Percentiles rank a stretch among this genome's conserved stretches.
Evolutionary conservation across 2,113 vertebrate species (phyloP).

Genomic region (Morone saxatilis): DNA sequence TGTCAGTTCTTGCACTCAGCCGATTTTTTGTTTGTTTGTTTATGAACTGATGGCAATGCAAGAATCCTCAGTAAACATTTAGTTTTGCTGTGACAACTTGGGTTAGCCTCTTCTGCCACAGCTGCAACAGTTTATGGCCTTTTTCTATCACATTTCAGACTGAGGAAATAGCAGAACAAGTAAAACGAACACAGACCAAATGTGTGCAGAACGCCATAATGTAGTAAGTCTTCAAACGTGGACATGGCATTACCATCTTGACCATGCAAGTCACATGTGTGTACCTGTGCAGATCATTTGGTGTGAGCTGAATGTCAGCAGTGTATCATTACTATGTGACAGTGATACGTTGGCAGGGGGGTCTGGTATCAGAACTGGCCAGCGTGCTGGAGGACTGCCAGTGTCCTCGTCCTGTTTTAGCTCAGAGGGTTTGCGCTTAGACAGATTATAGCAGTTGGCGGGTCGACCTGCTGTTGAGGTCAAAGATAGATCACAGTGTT

Average conservation of each 20-base stretch:
- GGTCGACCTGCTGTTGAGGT: constrained; percentile 14
- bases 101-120: too few relatives aligned
- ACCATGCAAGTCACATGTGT: background rate
- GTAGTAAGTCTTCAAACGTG: background rate
- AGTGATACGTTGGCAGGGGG: background rate
- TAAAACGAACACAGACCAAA: too few relatives aligned
- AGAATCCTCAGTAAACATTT: background rate
- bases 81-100: background rate
- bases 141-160: background rate
- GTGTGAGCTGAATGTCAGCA: constrained; percentile 1
- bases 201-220: background rate
- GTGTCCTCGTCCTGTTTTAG: constrained; percentile 49
- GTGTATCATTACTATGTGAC: background rate
- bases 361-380: constrained; percentile 37
- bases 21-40: background rate
- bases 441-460: constrained; percentile 58
- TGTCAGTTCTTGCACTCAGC: background rate
- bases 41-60: background rate
- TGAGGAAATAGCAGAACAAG: background rate
- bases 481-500: constrained; percentile 39
- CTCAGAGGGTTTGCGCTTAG: constrained; percentile 14
- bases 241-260: background rate
- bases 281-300: background rate
- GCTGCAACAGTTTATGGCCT: background rate
- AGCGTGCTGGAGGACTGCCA: background rate